A percentile compares a stretch with the other conserved stretches of the same genome.
Conservation (phyloP, 2,797 vertebrate species). For the Xyrichtys novacula region DNA sequence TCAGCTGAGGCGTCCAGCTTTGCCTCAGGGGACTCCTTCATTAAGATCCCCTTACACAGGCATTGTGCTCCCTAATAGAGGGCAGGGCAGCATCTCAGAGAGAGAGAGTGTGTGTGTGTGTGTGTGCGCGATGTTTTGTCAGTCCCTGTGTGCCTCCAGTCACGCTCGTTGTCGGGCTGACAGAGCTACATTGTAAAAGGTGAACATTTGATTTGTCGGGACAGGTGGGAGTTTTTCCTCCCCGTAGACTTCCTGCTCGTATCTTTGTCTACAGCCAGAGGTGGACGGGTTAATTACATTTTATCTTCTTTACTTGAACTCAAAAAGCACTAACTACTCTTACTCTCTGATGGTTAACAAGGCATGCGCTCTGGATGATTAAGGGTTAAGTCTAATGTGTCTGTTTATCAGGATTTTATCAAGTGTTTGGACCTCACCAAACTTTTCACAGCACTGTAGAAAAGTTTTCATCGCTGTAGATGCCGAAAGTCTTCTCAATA, state of each 20-base stretch:
- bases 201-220: slow-evolving; percentile 58
- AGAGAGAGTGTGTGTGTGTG: too few relatives aligned
- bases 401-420: too few relatives aligned
- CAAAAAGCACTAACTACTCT: too few relatives aligned
- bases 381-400: too few relatives aligned
- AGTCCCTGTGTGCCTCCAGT: slow-evolving; percentile 64
- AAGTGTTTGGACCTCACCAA: too few relatives aligned
- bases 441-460: too few relatives aligned
- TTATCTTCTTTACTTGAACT: too few relatives aligned
- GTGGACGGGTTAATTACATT: slow-evolving; percentile 58
- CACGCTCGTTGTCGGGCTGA: slow-evolving; percentile 61
- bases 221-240: slow-evolving; percentile 64
- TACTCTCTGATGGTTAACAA: too few relatives aligned
- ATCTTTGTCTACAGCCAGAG: slow-evolving; percentile 52
- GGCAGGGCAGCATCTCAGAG: slow-evolving; percentile 67
- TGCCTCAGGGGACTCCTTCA: slow-evolving; percentile 80
- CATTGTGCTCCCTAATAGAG: slow-evolving; percentile 80
- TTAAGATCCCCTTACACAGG: slow-evolving; percentile 79
- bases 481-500: too few relatives aligned
- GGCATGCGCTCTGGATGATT: too few relatives aligned
- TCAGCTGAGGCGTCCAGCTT: slow-evolving; percentile 64
- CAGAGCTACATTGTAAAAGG: slow-evolving; percentile 70
- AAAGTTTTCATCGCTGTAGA: too few relatives aligned
- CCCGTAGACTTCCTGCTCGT: slow-evolving; percentile 33
- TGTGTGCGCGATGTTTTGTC: slow-evolving; percentile 66